Conservation (phyloP, 2,113 vertebrate species). For the Clarias magur region DNA sequence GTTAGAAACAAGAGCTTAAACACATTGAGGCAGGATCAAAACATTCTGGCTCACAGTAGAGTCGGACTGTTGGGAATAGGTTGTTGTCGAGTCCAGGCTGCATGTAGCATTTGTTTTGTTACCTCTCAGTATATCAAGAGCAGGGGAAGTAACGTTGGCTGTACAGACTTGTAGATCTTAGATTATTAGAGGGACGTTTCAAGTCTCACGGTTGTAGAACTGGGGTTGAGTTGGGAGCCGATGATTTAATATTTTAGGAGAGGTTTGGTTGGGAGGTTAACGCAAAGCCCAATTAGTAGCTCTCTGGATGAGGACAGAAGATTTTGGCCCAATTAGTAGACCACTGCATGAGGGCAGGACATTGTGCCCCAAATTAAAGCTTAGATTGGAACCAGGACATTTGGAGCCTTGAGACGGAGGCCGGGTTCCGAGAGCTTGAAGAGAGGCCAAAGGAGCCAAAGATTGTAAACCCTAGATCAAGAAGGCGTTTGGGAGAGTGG, state of each 20-base stretch:
- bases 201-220: neutral
- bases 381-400: neutral
- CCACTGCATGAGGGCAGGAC: neutral
- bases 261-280: neutral
- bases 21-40: neutral
- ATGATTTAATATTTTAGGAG: neutral
- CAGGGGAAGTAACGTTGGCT: neutral
- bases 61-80: neutral
- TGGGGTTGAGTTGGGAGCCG: neutral
- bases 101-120: neutral
- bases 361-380: too few species aligned
- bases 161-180: neutral
- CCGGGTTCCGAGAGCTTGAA: neutral
- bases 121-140: too few species aligned
- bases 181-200: neutral
- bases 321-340: neutral
- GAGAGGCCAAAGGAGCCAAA: neutral
- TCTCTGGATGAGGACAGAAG: neutral
- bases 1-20: neutral
- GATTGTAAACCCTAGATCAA: neutral
- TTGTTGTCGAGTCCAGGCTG: neutral
- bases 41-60: neutral
- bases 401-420: neutral
- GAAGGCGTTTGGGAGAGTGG: neutral
- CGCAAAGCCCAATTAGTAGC: neutral